These are phyloP conservation scores for Myotis davidii DNA, from an alignment of 2,113 vertebrate genomes.

Conservation along the genomic window DNA sequence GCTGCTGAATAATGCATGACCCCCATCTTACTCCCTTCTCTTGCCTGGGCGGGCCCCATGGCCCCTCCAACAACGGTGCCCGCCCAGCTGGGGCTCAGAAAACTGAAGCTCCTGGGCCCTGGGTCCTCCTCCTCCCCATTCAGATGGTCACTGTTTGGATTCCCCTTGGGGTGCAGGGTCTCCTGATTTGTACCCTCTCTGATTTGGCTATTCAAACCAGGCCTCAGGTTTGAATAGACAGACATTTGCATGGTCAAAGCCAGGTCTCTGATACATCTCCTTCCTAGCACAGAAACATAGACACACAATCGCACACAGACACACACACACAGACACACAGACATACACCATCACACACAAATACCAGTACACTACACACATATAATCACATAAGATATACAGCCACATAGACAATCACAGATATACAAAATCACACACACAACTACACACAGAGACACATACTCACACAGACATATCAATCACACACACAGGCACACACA, in stretches of 20 bases:
- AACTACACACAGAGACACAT: neutral
- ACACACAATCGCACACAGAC: neutral
- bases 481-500: neutral
- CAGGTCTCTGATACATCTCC: neutral
- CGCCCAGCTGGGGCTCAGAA: neutral
- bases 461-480: neutral
- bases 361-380: too few relatives aligned
- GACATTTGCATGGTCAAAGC: neutral
- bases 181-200: neutral
- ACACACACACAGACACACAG: neutral
- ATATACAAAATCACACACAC: neutral
- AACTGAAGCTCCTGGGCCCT: neutral
- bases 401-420: neutral
- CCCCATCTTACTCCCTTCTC: neutral
- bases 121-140: neutral
- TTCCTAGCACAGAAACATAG: neutral
- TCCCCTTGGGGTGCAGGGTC: neutral
- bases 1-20: constrained; percentile 85
- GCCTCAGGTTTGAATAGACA: neutral
- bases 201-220: neutral
- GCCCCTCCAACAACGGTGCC: neutral
- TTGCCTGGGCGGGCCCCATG: neutral
- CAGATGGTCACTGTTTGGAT: neutral
- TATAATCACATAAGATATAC: neutral
- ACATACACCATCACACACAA: neutral